A percentile compares a stretch with the other conserved stretches of the same genome.
Evolutionary conservation across 2,113 vertebrate species (phyloP).

Genomic region (Sinocyclocheilus grahami): DNA sequence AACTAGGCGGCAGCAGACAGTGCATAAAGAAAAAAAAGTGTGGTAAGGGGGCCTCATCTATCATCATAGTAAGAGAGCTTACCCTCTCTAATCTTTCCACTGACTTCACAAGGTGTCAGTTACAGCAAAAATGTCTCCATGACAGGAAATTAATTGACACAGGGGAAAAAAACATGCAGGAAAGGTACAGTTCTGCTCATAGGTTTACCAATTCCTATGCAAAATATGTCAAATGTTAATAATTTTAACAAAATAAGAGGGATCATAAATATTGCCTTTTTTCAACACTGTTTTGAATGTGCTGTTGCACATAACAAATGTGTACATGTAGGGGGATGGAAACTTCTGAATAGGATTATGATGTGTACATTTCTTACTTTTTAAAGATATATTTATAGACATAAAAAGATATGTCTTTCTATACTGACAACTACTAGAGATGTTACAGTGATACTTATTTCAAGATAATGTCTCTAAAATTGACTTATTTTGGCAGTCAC

Average conservation of each 20-base stretch:
- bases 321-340: background rate
- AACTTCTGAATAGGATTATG: background rate
- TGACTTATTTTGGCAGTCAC: no score
- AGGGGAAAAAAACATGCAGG: background rate
- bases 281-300: background rate
- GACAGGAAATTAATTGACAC: slow-evolving; percentile 10
- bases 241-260: background rate
- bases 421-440: background rate
- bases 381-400: background rate
- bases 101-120: background rate
- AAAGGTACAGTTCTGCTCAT: background rate
- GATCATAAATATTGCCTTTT: no score
- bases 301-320: background rate
- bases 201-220: background rate
- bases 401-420: no score
- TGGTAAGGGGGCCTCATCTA: slow-evolving; percentile 32
- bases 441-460: background rate
- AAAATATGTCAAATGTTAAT: background rate
- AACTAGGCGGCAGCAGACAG: slow-evolving; percentile 1
- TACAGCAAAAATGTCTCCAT: background rate
- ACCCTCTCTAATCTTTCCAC: slow-evolving; percentile 8
- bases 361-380: background rate
- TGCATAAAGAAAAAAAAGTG: background rate
- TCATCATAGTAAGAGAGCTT: slow-evolving; percentile 15
- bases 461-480: no score